Percentiles rank a stretch among this genome's conserved stretches.
These are phyloP conservation scores for Pteropus alecto DNA, from an alignment of 2,113 vertebrate genomes.

Conservation along the genomic window DNA sequence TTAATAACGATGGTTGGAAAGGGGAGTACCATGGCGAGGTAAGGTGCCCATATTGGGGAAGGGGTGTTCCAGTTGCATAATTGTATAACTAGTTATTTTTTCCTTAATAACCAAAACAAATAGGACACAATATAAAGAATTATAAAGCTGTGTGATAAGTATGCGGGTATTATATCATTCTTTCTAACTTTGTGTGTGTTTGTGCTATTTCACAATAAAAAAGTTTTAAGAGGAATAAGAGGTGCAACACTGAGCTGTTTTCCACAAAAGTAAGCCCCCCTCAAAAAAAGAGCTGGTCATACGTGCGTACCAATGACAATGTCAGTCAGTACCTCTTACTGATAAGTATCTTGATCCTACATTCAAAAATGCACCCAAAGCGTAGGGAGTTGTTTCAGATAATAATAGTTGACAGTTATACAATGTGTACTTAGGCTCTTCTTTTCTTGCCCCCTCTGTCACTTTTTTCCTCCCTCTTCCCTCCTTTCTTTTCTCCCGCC, in stretches of 20 bases:
- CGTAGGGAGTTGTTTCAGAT: neutral
- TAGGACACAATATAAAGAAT: neutral
- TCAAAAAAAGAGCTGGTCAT: neutral
- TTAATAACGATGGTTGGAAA: neutral
- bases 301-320: neutral
- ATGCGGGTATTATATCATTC: neutral
- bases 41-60: neutral
- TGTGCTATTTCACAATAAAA: neutral
- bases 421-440: neutral
- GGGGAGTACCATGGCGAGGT: neutral
- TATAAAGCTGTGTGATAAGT: neutral
- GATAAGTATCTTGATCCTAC: neutral
- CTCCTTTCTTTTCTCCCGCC: neutral
- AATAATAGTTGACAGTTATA: neutral
- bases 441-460: neutral
- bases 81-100: neutral
- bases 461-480: neutral
- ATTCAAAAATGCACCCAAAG: neutral
- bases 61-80: neutral
- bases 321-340: neutral
- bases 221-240: neutral
- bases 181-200: neutral
- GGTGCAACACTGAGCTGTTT: neutral
- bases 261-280: neutral
- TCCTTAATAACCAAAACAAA: neutral